These are phyloP conservation scores for Eretmochelys imbricata DNA, from an alignment of 2,113 vertebrate species.

Conservation along the genomic window DNA sequence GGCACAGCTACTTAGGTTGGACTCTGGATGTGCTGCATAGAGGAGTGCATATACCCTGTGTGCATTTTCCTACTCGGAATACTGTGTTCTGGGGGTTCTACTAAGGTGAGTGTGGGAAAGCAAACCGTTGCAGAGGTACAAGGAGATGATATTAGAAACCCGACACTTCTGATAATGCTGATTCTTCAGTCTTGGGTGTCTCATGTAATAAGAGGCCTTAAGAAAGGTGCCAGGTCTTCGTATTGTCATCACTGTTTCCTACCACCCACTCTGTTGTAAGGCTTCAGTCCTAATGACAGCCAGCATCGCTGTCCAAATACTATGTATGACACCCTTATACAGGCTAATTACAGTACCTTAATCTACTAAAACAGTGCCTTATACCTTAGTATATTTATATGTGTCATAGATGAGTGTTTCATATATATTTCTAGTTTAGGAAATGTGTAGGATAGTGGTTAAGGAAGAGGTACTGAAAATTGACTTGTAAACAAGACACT, in stretches of 20 bases:
- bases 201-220: neutral
- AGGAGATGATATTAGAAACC: neutral
- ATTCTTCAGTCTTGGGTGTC: neutral
- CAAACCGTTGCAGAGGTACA: neutral
- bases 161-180: neutral
- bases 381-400: neutral
- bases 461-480: neutral
- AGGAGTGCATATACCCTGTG: fast-evolving
- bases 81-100: fast-evolving
- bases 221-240: neutral
- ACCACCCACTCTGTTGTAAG: neutral
- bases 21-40: neutral
- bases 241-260: neutral
- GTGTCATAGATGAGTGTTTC: neutral
- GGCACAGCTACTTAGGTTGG: neutral
- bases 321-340: neutral
- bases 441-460: neutral
- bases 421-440: neutral
- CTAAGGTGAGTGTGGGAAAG: neutral
- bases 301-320: fast-evolving
- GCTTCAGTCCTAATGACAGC: neutral
- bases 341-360: neutral
- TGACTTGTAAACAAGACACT: neutral
- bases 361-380: neutral
- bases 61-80: neutral